Evolutionary conservation across 1,140 invertebrate species (phyloP), one percentile per base, ranked within the genome.

Genomic region (Uloborus diversus): DNA sequence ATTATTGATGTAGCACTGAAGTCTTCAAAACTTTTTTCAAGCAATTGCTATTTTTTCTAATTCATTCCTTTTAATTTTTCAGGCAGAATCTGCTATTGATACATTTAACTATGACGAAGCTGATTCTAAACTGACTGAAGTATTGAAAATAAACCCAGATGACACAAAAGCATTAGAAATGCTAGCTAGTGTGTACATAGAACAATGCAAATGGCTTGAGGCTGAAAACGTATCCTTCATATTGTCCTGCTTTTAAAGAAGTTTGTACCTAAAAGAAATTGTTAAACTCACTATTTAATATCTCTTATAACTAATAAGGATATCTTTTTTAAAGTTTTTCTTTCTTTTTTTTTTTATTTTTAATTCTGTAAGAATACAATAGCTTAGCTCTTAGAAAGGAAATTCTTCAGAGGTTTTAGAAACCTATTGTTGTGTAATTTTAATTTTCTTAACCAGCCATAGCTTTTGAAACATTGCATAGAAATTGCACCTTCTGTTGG

Each of bases 401-500:
- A n/a, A n/a, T n/a, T n/a, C n/a, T n/a, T n/a, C n/a, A n/a, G n/a
- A n/a, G n/a, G n/a, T n/a, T n/a, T n/a, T n/a, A n/a, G n/a, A n/a
- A n/a, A n/a, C n/a, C n/a, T n/a, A n/a, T n/a, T n/a, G n/a, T n/a
- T n/a, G n/a, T n/a, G n/a, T n/a, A n/a, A n/a, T n/a, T n/a, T n/a
- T 53, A 53, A n/a, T n/a, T 53, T 53, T 7, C 14, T 17, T 53
- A 53, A 37, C 57, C 11, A 4, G 14, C 37, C 23, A 13, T 30
- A 68, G 75, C 47, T 68, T 7, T 66, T 66, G 20, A 66, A 66
- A 47, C 33, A 59, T 11, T 79, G 62, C 23, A 49, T 69, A n/a
- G 35, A 42, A 32, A 5, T 79, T 9, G 23, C 53, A 65, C 87
- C 87, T 9, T 84, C 87, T n/a, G 66, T 80, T 51, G 87, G 87